phyloP scores from a whole-genome alignment of 2,888 invertebrate genomes.

The Harpagoxenus sublaevis region DNA sequence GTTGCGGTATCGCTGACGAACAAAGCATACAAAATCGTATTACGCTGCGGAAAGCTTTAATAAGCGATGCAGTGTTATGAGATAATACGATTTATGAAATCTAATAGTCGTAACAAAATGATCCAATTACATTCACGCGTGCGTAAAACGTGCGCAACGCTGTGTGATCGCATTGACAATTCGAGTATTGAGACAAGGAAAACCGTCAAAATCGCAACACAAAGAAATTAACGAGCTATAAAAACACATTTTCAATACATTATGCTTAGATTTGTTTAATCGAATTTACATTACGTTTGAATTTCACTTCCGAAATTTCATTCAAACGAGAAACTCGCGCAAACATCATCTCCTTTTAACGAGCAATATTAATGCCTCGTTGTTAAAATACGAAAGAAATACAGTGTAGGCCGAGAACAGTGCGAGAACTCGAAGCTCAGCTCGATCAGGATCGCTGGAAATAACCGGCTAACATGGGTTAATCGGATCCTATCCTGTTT shows the following conservation, averaged over 20 bases:
- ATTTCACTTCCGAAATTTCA: not conserved
- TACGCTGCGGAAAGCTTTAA: constrained; percentile 29
- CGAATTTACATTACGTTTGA: not conserved
- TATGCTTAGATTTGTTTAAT: not conserved
- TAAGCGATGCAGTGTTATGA: constrained; percentile 37
- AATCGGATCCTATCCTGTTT: constrained; percentile 78
- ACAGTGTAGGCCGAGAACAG: not conserved
- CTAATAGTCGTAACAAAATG: constrained; percentile 23
- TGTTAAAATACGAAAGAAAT: constrained; percentile 17
- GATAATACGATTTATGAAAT: constrained; percentile 40
- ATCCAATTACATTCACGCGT: constrained; percentile 30
- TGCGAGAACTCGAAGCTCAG: constrained; percentile 45
- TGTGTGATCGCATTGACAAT: not conserved
- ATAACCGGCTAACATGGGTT: constrained; percentile 76
- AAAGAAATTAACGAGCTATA: not conserved
- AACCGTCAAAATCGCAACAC: not conserved
- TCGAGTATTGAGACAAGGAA: not conserved
- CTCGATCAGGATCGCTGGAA: constrained; percentile 69
- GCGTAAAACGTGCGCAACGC: not conserved
- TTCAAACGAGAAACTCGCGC: not conserved
- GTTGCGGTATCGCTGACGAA: constrained; percentile 33
- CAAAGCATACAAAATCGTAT: constrained; percentile 48
- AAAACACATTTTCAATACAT: not conserved
- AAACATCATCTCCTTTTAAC: not conserved
- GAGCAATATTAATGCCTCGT: not conserved